A percentile compares a stretch with the other conserved stretches of the same genome.
Conservation (phyloP, 1,140 invertebrate genomes). For the Drosophila kurseongensis region DNA sequence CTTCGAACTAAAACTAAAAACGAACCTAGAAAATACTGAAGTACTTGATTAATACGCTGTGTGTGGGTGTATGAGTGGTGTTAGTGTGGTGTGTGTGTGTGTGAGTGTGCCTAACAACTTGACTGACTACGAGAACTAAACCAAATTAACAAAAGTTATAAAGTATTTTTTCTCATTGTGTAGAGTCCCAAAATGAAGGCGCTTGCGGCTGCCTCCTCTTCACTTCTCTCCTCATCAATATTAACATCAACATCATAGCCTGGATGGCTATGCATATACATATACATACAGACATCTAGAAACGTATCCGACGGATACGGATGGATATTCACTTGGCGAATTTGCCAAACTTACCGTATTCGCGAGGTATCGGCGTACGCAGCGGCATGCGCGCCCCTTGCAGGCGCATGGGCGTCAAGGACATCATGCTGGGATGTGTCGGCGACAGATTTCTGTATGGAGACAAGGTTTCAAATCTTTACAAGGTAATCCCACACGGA, state of each 20-base stretch:
- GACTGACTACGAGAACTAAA: conserved; percentile 62
- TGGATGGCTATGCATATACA: conserved; percentile 31
- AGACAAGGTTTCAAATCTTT: conserved; percentile 84
- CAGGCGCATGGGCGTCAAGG: conserved; percentile 80
- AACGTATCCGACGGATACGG: conserved; percentile 14
- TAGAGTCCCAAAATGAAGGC: conserved; percentile 30
- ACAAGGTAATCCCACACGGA: conserved; percentile 52
- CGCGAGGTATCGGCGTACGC: conserved; percentile 92
- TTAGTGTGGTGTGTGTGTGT: conserved; percentile 26
- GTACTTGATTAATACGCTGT: conserved; percentile 10
- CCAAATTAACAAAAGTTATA: conserved; percentile 56
- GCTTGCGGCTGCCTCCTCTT: conserved; percentile 6
- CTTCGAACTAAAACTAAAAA: conserved; percentile 48
- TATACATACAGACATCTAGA: conserved; percentile 55
- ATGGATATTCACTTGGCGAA: conserved; percentile 62
- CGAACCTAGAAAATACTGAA: conserved; percentile 33
- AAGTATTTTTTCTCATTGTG: conserved; percentile 39
- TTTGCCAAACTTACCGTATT: conserved; percentile 91
- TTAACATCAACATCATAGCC: conserved; percentile 17
- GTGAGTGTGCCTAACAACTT: conserved; percentile 53
- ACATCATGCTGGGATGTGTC: conserved; percentile 84
- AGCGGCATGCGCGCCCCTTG: conserved; percentile 88
- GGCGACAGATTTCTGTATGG: conserved; percentile 84
- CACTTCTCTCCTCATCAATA: conserved; percentile 1
- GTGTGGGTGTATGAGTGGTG: conserved; percentile 15